These are phyloP conservation scores for Aporophyla lueneburgensis DNA, from an alignment of 2,888 invertebrate genomes.

Conservation along the genomic window DNA sequence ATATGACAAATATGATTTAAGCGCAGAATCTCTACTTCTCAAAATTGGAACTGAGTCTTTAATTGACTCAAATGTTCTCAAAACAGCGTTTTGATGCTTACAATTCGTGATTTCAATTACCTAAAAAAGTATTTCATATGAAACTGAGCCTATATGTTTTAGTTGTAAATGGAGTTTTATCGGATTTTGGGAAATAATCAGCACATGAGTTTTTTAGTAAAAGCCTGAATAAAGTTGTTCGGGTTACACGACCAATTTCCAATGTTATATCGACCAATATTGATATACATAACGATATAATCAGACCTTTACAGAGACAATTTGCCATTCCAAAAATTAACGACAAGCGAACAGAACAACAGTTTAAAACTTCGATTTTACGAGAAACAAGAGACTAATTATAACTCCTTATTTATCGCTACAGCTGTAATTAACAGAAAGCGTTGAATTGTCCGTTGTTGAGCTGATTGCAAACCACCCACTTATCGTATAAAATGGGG, in stretches of 20 bases:
- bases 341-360: not conserved
- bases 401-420: slow-evolving; percentile 27
- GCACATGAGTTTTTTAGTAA: not conserved
- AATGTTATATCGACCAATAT: not conserved
- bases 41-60: no score
- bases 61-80: no score
- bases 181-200: not conserved
- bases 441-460: slow-evolving; percentile 35
- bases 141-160: not conserved
- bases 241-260: no score
- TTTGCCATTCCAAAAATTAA: not conserved
- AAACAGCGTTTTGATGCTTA: no score
- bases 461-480: slow-evolving; percentile 51
- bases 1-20: no score
- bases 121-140: no score
- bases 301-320: not conserved
- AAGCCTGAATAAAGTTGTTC: no score
- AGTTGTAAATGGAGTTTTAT: not conserved
- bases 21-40: no score
- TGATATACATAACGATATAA: not conserved
- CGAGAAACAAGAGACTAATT: slow-evolving; percentile 27
- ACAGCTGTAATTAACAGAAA: slow-evolving; percentile 47
- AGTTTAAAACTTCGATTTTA: slow-evolving; percentile 15
- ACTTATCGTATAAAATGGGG: slow-evolving; percentile 57
- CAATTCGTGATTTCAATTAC: no score